phyloP scores from a whole-genome alignment of 2,113 vertebrate genomes.

The Hepsetus odoe region DNA sequence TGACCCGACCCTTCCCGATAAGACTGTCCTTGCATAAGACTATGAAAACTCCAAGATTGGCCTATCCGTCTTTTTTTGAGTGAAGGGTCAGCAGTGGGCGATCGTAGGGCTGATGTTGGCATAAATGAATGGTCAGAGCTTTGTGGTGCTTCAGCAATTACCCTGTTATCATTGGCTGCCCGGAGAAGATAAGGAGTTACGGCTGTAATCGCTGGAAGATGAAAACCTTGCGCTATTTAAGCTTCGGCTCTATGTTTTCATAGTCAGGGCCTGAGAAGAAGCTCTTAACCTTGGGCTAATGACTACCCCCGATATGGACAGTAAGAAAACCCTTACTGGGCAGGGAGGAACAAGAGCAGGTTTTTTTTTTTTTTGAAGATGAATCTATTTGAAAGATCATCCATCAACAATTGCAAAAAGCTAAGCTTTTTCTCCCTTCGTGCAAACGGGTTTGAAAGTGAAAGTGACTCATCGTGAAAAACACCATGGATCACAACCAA shows the following conservation, averaged over 20 bases:
- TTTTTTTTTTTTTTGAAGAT: background rate
- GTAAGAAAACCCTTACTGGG: background rate
- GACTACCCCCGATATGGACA: slow-evolving; percentile 23
- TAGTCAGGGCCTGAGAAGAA: slow-evolving; percentile 6
- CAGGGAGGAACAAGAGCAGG: background rate
- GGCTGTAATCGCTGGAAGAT: slow-evolving; percentile 39
- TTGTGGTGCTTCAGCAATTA: slow-evolving; percentile 45
- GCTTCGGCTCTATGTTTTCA: slow-evolving; percentile 13
- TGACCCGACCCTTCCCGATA: slow-evolving; percentile 37
- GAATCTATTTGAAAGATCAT: background rate
- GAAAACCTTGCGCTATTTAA: slow-evolving; percentile 41
- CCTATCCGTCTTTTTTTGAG: slow-evolving; percentile 54
- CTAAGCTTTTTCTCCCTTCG: background rate
- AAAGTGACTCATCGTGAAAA: too few species aligned
- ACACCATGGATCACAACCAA: too few species aligned
- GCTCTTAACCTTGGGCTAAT: slow-evolving; percentile 37
- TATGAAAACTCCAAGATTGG: slow-evolving; percentile 35
- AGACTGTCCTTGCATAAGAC: slow-evolving; percentile 38
- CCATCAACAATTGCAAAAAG: background rate
- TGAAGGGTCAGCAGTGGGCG: slow-evolving; percentile 46
- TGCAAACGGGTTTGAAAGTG: too few species aligned
- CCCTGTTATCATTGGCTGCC: slow-evolving; percentile 46
- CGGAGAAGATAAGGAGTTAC: slow-evolving; percentile 44
- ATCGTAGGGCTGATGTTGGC: slow-evolving; percentile 44
- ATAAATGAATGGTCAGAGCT: slow-evolving; percentile 47